Base-by-base conservation (phyloP, 2,113 vertebrate genomes). In the Oncorhynchus mykiss region DNA sequence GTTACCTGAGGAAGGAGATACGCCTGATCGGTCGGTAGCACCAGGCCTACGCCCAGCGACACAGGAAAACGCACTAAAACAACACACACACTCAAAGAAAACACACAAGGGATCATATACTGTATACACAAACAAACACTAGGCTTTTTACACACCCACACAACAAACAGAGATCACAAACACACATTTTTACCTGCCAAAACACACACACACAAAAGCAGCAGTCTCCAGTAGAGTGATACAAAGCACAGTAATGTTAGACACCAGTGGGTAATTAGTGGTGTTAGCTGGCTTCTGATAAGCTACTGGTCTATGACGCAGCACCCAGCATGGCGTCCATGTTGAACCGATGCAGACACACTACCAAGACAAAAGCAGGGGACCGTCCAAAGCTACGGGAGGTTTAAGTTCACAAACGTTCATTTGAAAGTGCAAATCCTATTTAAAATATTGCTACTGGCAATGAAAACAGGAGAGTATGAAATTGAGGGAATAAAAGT, bases 1-100 rank as follows among this genome's bases (percentile, higher is more conserved):
- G n/a, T 60, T 72, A 79, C 66, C 67, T 60, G 22, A 16, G 49
- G 39, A 78, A 67, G 70, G 34, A 67, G n/a, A 77, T 49, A 73
- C 1, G 54, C 18, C 59, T 49, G 24, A 25, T 51, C 3, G 27
- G 27, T 27, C 3, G 27, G 27, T 27, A 27, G 27, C 27, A 27
- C 27, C 27, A 66, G 22, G 24, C 1, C 18, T 8, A 57, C 51
- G 16, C 27, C 48, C 13, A 49, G 20, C 70, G 60, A 84, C n/a
- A 72, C 64, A 67, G 49, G 77, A 79, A 51, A 8, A 72, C 24
- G 54, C 29, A 70, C 49, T 57, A 39, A 39, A 45, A 22, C 5
- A 45, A 22, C 67, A 70, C 67, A 7, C 31, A 70, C 31, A 69
- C 16, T 11, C 39, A 34, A 11, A 45, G 39, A 45, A 45, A 45